Evolutionary conservation across 2,113 vertebrate genomes (phyloP), one percentile per base, ranked within the genome.

Genomic region (Nanorana parkeri): DNA sequence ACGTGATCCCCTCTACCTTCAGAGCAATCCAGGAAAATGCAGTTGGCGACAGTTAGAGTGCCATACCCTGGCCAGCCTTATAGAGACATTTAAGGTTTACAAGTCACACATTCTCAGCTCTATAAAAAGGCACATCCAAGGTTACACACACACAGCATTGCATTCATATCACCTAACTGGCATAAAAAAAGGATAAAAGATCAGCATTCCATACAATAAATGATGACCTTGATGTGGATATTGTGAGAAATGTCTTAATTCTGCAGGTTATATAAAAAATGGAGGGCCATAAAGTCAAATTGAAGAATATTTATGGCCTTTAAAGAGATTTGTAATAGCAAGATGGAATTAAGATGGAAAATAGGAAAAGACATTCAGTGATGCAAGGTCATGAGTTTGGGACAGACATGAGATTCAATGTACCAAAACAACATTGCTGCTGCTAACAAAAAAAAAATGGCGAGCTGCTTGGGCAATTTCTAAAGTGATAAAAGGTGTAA

Each of bases 221-320:
- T 60, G 72, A 61, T 75, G 72, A 75, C 72, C 72, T 75, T 75
- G 72, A 75, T 28, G 13, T 60, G 26, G 29, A 60, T 60, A 61
- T 56, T 75, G 72, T 56, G 55, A 24, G 72, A 75, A 75, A 75
- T 61, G 72, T 75, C 72, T 75, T 56, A 60, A 75, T 75, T 32
- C 55, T 71, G 68, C 68, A 10, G 47, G 47, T 54, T 23, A 32
- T 61, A 61, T 75, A 75, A 75, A 61, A 61, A 23, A 75, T 75
- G 55, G 15, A 75, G 32, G 29, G 55, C 54, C 5, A 58, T 75
- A 75, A 75, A 75, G 56, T 75, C 28, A 61, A 13, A 47, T 47
- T 17, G n/a, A 60, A 41, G 55, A 75, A 60, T 75, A 75, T 61
- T 75, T 75, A 75, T 75, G 41, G 56, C 55, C 55, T 17, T 28